Evolutionary conservation across 2,797 vertebrate genomes (phyloP).

Genomic region (Threskiornis aethiopicus): DNA sequence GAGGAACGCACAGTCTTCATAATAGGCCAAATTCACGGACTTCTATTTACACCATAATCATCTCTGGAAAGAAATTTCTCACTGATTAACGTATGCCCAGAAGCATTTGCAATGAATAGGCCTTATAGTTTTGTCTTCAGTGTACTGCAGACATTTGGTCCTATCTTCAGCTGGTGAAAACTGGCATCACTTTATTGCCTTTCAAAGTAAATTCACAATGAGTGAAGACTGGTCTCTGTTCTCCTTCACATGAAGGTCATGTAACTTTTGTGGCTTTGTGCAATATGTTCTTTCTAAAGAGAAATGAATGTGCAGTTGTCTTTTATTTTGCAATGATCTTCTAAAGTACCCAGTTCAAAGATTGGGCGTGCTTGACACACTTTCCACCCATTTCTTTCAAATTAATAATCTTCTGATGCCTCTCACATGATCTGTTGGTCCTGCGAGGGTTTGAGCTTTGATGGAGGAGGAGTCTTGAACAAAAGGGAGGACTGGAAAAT

Average conservation of each 20-base stretch:
- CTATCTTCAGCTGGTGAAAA: conserved; percentile 19
- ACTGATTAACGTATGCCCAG: neutral
- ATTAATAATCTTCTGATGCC: conserved; percentile 54
- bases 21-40: neutral
- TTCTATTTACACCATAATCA: neutral
- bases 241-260: conserved; percentile 55
- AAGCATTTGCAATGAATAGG: conserved; percentile 13
- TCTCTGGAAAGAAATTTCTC: conserved; percentile 13
- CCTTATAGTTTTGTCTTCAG: neutral
- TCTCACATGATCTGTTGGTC: conserved; percentile 54
- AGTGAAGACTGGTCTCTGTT: conserved; percentile 49
- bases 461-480: conserved; percentile 47
- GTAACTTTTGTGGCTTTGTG: conserved; percentile 56
- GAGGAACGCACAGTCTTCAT: neutral
- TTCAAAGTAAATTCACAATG: conserved; percentile 31
- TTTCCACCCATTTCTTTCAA: conserved; percentile 56
- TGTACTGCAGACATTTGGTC: neutral
- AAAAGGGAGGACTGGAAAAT: conserved; percentile 43
- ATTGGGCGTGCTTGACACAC: conserved; percentile 24
- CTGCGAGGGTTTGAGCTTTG: conserved; percentile 47
- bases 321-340: conserved; percentile 58
- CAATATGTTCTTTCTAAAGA: conserved; percentile 51
- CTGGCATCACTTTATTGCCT: conserved; percentile 27
- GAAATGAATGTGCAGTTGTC: conserved; percentile 62
- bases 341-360: conserved; percentile 63